A percentile compares a stretch with the other conserved stretches of the same genome.
Conservation (phyloP, 2,113 vertebrate genomes). For the Labrus mixtus region DNA sequence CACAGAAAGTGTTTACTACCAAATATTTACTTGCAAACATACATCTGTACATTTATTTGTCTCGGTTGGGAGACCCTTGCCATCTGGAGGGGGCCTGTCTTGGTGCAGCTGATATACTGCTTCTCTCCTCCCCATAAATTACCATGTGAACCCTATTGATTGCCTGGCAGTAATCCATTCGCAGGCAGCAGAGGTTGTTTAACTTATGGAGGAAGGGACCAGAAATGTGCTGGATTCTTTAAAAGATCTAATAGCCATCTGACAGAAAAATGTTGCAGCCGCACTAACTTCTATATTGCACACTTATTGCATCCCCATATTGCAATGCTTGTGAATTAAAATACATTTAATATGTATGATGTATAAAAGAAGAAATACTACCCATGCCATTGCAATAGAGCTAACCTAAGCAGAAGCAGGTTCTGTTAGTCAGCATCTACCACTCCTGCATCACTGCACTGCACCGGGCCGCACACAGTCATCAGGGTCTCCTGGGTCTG, state of each 20-base stretch:
- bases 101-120: constrained; percentile 28
- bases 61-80: not conserved
- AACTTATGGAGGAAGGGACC: constrained; percentile 19
- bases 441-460: constrained; percentile 57
- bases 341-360: not conserved
- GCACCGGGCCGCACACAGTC: constrained; percentile 30
- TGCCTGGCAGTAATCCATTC: constrained; percentile 36
- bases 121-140: constrained; percentile 14
- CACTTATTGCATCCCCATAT: not conserved
- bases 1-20: not conserved
- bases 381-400: constrained; percentile 32
- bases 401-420: constrained; percentile 40
- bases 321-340: not conserved
- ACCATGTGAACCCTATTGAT: constrained; percentile 53
- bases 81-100: constrained; percentile 26
- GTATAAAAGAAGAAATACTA: constrained; percentile 28
- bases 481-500: constrained; percentile 54
- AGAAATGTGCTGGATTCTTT: not conserved
- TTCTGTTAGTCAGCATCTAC: constrained; percentile 69
- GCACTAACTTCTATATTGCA: not conserved
- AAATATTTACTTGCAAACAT: constrained; percentile 19
- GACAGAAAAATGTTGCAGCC: not conserved
- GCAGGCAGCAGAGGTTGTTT: constrained; percentile 36
- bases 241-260: not conserved
- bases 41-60: constrained; percentile 1